Conservation (phyloP, 2,888 invertebrate species). For the Epistrophella euchroma region DNA sequence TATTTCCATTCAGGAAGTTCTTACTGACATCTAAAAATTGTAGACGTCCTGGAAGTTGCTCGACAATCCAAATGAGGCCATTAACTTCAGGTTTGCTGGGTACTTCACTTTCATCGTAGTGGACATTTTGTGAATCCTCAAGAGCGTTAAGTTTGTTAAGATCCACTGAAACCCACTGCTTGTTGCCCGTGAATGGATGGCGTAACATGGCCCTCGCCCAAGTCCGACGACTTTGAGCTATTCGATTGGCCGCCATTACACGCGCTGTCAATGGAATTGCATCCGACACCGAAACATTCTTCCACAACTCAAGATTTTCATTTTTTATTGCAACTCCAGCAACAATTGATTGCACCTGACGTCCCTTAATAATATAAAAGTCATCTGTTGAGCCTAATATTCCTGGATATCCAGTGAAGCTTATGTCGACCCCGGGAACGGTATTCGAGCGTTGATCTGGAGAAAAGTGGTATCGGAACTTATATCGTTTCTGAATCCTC, state of each 20-base stretch:
- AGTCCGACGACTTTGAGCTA: conserved; percentile 88
- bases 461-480: conserved; percentile 89
- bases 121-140: conserved; percentile 45
- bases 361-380: conserved; percentile 88
- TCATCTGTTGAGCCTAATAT: conserved; percentile 93
- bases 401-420: conserved; percentile 94
- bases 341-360: conserved; percentile 86
- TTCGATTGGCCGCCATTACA: conserved; percentile 92
- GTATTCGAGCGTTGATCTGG: conserved; percentile 84
- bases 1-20: conserved; percentile 84
- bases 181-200: conserved; percentile 92
- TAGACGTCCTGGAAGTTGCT: conserved; percentile 90
- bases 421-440: conserved; percentile 88
- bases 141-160: conserved; percentile 85
- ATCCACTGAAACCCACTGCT: conserved; percentile 94
- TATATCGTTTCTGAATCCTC: conserved; percentile 92
- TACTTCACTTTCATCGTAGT: conserved; percentile 78
- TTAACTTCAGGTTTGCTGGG: conserved; percentile 60
- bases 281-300: conserved; percentile 86
- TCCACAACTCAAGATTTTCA: conserved; percentile 89
- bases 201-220: conserved; percentile 90
- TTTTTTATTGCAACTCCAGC: conserved; percentile 92
- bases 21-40: conserved; percentile 86
- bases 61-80: conserved; percentile 88
- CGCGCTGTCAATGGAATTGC: conserved; percentile 88